Evolutionary conservation across 2,888 invertebrate species (phyloP), one percentile per base, ranked within the genome.

Genomic region (Thalpophila matura): DNA sequence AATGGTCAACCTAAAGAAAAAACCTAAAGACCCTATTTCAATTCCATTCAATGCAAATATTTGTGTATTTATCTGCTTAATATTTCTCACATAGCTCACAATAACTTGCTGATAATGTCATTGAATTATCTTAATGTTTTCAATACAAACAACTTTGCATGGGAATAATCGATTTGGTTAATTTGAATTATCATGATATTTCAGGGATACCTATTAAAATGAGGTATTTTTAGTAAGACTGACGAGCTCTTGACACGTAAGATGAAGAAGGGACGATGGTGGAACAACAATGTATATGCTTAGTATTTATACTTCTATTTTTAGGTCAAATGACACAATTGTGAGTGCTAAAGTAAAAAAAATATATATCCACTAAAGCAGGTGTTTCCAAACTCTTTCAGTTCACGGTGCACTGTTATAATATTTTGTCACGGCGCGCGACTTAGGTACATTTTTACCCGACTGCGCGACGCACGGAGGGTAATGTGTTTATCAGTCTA

Each of bases 31-130:
- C 37, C 38, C 35, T 42, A 54, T 69, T 54, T 40, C 51, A 59
- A 55, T 46, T 24, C 67, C 26, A 73, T 71, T 73, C 60, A 73
- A 73, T 71, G 64, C 54, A 50, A 73, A 73, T 74, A n/a, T 12
- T 68, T 18, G 20, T 49, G 31, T 68, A 38, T 69, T 69, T 74
- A 42, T 43, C 58, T 42, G 60, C 42, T 62, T 59, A 54, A 77
- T 77, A 70, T 50, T 76, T 75, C 58, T 53, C 76, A 64, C 68
- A 77, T 66, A 69, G 43, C 74, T 51, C 51, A 80, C 69, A 80
- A 74, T 75, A 61, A 65, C 47, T 54, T 45, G 58, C 54, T 58
- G 62, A 55, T 46, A 40, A 50, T 53, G 54, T 24, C 59, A 53
- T 37, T 59, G 58, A 55, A 70, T 77, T 57, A 74, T 63, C 53